A percentile compares a stretch with the other conserved stretches of the same genome.
Conservation (phyloP, 2,113 vertebrate genomes). For the Corynorhinus townsendii region DNA sequence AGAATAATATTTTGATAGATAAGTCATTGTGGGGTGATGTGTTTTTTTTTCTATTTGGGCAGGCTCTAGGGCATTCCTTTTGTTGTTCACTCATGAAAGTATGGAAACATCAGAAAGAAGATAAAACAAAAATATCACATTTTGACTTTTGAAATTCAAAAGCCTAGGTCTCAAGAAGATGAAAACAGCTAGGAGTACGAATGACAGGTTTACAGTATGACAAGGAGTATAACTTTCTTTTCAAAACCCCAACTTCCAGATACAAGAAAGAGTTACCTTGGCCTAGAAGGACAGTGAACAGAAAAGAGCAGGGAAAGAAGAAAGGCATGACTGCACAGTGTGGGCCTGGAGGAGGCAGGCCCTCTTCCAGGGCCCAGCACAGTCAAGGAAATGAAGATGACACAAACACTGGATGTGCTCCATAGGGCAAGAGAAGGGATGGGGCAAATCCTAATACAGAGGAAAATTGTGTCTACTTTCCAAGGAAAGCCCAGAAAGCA, state of each 20-base stretch:
- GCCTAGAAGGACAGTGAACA: background rate
- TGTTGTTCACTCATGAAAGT: constrained; percentile 35
- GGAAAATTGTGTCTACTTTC: background rate
- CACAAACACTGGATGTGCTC: background rate
- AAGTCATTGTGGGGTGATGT: background rate
- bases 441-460: background rate
- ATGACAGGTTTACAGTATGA: background rate
- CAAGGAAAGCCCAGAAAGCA: background rate
- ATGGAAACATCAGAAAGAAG: constrained; percentile 41
- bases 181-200: background rate
- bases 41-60: background rate
- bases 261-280: background rate
- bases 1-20: background rate
- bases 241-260: background rate
- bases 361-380: background rate
- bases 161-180: background rate
- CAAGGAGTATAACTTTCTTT: background rate
- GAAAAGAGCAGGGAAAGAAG: background rate
- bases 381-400: background rate
- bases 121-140: constrained; percentile 17
- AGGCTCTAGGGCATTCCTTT: background rate
- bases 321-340: background rate
- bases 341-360: too few relatives aligned
- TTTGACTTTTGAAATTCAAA: constrained; percentile 34
- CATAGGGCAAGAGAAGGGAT: background rate